A percentile compares a stretch with the other conserved stretches of the same genome.
Conservation (phyloP, 2,113 vertebrate species). For the Neogale vison region DNA sequence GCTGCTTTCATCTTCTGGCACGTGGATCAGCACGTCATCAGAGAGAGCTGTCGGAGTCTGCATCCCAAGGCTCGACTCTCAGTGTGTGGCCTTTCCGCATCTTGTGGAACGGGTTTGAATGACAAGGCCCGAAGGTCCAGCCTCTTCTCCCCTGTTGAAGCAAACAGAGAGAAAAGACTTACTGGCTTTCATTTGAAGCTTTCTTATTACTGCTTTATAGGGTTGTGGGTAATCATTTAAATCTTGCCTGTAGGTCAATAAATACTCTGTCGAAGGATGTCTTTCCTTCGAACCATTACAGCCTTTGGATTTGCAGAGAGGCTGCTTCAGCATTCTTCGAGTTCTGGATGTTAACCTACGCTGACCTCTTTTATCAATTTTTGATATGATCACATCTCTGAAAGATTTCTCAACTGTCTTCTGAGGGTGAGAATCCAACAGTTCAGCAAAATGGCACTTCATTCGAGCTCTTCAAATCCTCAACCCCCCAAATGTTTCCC, state of each 20-base stretch:
- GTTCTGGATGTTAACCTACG: background rate
- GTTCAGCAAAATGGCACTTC: background rate
- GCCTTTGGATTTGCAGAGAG: background rate
- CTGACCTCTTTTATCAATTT: conserved; percentile 16
- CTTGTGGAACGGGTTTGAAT: background rate
- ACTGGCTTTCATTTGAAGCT: background rate
- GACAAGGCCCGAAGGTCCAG: background rate
- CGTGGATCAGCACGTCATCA: background rate
- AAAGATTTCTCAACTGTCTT: conserved; percentile 45
- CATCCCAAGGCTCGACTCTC: background rate
- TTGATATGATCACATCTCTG: background rate
- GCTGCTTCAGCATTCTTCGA: background rate
- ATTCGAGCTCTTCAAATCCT: background rate
- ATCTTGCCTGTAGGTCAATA: conserved; percentile 30
- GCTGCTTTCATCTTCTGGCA: background rate
- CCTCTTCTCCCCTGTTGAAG: conserved; percentile 50
- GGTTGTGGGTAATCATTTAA: background rate
- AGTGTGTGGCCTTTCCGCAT: background rate
- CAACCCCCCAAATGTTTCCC: background rate
- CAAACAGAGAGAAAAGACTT: conserved; percentile 46
- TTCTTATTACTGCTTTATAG: conserved; percentile 32
- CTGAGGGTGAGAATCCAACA: conserved; percentile 22
- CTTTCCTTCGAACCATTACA: background rate
- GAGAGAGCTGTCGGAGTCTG: background rate
- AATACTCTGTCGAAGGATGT: background rate